These are phyloP conservation scores for Tricholaema leucomelas DNA, from an alignment of 2,113 vertebrate species.

Conservation along the genomic window DNA sequence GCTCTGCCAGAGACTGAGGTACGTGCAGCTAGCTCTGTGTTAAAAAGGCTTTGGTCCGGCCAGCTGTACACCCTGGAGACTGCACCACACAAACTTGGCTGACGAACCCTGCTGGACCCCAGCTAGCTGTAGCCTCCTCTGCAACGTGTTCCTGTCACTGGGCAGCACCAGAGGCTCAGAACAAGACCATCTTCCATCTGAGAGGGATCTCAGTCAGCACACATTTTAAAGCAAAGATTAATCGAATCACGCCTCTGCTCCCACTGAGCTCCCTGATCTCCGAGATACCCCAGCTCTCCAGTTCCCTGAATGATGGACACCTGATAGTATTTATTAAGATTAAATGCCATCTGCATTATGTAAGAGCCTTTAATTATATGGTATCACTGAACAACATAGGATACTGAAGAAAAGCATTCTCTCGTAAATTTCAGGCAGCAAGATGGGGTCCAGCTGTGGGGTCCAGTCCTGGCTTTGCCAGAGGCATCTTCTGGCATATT, in stretches of 20 bases:
- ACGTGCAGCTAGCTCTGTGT: not conserved
- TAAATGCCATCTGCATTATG: conserved; percentile 29
- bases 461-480: not conserved
- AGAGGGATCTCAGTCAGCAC: not conserved
- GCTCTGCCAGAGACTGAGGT: not conserved
- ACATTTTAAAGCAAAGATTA: not conserved
- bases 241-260: not conserved
- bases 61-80: fast-evolving
- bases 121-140: not conserved
- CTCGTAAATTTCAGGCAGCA: not conserved
- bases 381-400: not conserved
- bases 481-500: not conserved
- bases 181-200: not conserved
- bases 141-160: fast-evolving
- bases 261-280: not conserved
- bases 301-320: not conserved
- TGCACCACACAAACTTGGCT: too few species aligned
- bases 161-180: not conserved
- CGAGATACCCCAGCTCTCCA: not conserved
- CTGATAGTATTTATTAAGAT: conserved; percentile 6
- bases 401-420: not conserved
- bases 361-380: conserved; percentile 26
- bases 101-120: not conserved
- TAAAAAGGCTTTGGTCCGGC: not conserved
- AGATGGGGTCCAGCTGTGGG: not conserved